Percentiles rank a stretch among this genome's conserved stretches.
Evolutionary conservation across 1,140 invertebrate genomes (phyloP).

Genomic region (Littorina saxatilis): DNA sequence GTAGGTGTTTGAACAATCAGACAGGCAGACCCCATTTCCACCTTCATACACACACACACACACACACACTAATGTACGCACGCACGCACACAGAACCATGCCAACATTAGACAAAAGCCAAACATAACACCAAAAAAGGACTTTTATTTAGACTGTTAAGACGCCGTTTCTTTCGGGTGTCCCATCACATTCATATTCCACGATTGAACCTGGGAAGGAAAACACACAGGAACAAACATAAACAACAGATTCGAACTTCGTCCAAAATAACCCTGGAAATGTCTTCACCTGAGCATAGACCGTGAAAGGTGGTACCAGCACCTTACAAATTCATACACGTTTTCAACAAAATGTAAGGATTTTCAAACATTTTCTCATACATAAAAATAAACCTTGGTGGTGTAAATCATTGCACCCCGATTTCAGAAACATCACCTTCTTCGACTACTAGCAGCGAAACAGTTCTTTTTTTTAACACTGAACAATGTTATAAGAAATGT

Average conservation of each 20-base stretch:
- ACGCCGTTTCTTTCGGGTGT: neutral
- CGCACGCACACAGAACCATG: neutral
- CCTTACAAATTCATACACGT: constrained; percentile 10
- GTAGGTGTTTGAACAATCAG: neutral
- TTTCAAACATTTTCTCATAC: no score
- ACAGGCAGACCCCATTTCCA: neutral
- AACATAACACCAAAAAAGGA: neutral
- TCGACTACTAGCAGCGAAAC: no score
- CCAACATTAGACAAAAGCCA: no score
- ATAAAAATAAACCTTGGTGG: no score
- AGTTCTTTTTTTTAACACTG: no score
- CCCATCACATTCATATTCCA: constrained; percentile 4
- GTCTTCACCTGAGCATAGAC: neutral
- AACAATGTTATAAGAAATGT: no score
- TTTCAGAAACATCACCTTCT: no score
- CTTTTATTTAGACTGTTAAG: constrained; percentile 12
- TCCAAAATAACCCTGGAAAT: constrained; percentile 12
- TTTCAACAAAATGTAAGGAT: constrained; percentile 8
- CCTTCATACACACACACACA: constrained; percentile 7
- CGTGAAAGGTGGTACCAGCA: constrained; percentile 1
- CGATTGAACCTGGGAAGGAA: neutral
- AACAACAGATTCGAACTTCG: neutral
- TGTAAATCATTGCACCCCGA: no score
- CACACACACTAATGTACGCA: no score
- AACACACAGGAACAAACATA: no score